Base-by-base conservation (phyloP, 2,113 vertebrate species). In the Eonycteris spelaea region DNA sequence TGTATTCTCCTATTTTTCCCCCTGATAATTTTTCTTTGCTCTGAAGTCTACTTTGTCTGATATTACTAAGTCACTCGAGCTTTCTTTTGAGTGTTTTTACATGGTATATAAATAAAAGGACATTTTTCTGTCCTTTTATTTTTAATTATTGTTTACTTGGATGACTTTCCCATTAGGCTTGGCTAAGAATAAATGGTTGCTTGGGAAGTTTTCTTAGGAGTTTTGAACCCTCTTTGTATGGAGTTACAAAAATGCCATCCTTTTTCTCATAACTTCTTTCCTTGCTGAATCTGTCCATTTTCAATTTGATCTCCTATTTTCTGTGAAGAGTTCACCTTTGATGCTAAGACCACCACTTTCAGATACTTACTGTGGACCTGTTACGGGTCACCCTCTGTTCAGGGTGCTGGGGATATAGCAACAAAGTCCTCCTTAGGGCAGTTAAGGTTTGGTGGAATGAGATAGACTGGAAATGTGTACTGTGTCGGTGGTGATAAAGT, bases 41-140 rank as follows among this genome's bases (percentile, higher is more conserved):
- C 51, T 48, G 9, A 55, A 55, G 33, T 77, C 79, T 40, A 18
- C 86, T 67, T 65, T 40, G 7, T 65, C 82, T 91, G 73, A 26
- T 78, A 40, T 16, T 43, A 26, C 4, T 38, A 0, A 74, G 38
- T 38, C 57, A 18, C 30, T 61, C 28, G 24, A 85, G 33, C 65
- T 95, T 45, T 18, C 45, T 80, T 93, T 86, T 79, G n/a, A 43
- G 28, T 80, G 67, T 67, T 91, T 83, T 84, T 84, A 33, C 45
- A 12, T 73, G 45, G 10, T 40, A 55, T 1, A 30, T 16, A 51
- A 51, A 14, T 51, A 16, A 51, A 51, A 51, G 51, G 51, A 51
- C 51, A 51, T 43, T 88, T 84, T 85, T 70, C 74, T 77, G 11
- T 90, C 63, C 53, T 75, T 90, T 35, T 59, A 33, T 30, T 87